These are phyloP conservation scores for Palythoa heliodiscus DNA, from an alignment of 92 coral and sea anemone genomes.

Conservation along the genomic window DNA sequence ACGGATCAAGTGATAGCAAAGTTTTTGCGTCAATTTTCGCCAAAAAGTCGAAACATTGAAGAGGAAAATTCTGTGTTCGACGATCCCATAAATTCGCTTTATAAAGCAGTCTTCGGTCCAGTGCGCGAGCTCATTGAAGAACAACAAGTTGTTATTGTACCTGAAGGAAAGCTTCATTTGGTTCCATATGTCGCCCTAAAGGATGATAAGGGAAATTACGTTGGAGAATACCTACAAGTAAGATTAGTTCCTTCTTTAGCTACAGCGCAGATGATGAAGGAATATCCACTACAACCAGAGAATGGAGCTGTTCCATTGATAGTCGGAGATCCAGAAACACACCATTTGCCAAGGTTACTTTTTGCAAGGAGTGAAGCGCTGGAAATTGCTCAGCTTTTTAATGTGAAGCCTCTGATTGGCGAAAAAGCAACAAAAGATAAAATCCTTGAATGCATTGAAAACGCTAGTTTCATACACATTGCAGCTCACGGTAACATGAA, in stretches of 20 bases:
- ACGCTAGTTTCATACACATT: slow-evolving; percentile 6
- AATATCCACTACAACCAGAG: neutral
- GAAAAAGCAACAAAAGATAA: slow-evolving; percentile 9
- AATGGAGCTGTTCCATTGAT: neutral
- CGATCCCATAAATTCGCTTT: neutral
- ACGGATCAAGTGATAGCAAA: neutral
- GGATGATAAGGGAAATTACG: slow-evolving; percentile 10
- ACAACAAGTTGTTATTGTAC: neutral
- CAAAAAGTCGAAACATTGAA: neutral
- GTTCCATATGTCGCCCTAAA: slow-evolving; percentile 14
- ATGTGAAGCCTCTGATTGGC: neutral
- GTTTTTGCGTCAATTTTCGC: neutral
- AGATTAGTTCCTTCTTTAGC: slow-evolving; percentile 27
- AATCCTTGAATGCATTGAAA: neutral
- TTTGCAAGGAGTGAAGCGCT: neutral
- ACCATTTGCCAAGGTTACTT: neutral
- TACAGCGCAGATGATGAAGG: slow-evolving; percentile 5
- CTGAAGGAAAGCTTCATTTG: slow-evolving; percentile 3
- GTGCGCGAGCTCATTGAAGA: slow-evolving; percentile 9
- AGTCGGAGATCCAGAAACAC: neutral
- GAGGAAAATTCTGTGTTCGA: slow-evolving; percentile 1
- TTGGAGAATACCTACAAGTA: slow-evolving; percentile 7
- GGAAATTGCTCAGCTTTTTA: neutral
- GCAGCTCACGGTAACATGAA: slow-evolving; percentile 26
- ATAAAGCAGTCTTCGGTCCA: neutral